Percentiles rank a stretch among this genome's conserved stretches.
Evolutionary conservation across 64 coral and sea anemone genomes (phyloP).

Genomic region (Dendrophyllia cribrosa): DNA sequence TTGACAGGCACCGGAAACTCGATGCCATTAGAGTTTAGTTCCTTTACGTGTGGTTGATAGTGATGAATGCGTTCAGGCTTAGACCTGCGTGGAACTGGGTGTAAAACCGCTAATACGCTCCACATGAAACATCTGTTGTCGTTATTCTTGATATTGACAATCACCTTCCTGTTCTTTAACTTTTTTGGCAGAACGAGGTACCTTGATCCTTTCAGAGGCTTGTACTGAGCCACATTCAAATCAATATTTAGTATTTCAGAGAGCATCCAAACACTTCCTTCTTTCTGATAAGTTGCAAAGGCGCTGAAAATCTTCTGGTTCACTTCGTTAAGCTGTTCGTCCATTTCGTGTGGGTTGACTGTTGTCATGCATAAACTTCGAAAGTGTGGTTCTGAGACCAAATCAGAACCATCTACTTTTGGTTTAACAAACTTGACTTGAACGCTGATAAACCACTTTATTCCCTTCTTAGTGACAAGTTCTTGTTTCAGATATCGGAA

Average conservation of each 20-base stretch:
- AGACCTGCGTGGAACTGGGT: background rate
- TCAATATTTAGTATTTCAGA: constrained; percentile 40
- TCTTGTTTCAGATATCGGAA: background rate
- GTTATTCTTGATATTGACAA: constrained; percentile 61
- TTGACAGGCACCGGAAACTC: constrained; percentile 40
- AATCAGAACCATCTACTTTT: constrained; percentile 26
- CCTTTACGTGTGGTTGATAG: constrained; percentile 24
- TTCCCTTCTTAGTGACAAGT: background rate
- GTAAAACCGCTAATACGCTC: constrained; percentile 37
- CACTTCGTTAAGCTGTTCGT: background rate
- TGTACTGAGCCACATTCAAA: constrained; percentile 49
- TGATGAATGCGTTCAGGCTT: constrained; percentile 12
- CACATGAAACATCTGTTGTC: constrained; percentile 72
- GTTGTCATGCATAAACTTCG: constrained; percentile 35
- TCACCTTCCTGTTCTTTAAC: constrained; percentile 31
- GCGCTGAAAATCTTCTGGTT: constrained; percentile 38
- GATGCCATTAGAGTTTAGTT: constrained; percentile 54
- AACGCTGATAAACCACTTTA: constrained; percentile 61
- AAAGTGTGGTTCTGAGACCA: constrained; percentile 49
- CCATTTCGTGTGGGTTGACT: constrained; percentile 19
- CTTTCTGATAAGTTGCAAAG: constrained; percentile 3
- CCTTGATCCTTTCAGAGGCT: constrained; percentile 40
- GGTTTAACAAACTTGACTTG: constrained; percentile 49
- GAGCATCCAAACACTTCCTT: constrained; percentile 53
- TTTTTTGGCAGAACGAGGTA: constrained; percentile 32